A percentile compares a stretch with the other conserved stretches of the same genome.
These are phyloP conservation scores for Pantherophis alleghaniensis DNA, from an alignment of 2,797 vertebrate genomes.

Conservation along the genomic window DNA sequence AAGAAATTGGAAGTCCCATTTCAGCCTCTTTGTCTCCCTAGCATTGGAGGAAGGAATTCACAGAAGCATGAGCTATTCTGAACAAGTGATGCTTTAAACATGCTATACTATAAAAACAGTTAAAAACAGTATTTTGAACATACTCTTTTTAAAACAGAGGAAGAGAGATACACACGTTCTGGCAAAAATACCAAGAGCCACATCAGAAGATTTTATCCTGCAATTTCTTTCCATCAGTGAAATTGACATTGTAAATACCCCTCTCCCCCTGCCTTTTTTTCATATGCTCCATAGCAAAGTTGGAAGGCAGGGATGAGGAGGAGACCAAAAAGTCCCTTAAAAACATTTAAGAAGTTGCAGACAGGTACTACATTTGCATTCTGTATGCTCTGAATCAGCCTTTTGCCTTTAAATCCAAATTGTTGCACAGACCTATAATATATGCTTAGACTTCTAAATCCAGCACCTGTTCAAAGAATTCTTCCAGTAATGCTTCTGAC, in stretches of 20 bases:
- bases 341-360: neutral
- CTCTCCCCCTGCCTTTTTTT: neutral
- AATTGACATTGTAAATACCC: neutral
- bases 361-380: neutral
- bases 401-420: neutral
- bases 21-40: conserved; percentile 90
- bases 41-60: neutral
- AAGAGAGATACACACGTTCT: neutral
- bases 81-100: neutral
- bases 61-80: neutral
- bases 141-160: neutral
- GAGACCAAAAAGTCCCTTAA: neutral
- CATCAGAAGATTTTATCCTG: neutral
- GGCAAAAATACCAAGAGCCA: neutral
- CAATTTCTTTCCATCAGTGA: neutral
- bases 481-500: conserved; percentile 89
- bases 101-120: neutral
- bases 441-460: conserved; percentile 29
- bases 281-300: neutral
- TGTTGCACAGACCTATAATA: neutral
- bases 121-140: neutral
- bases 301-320: neutral
- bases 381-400: neutral
- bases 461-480: conserved; percentile 88
- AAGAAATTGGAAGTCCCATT: conserved; percentile 87